phyloP scores from a whole-genome alignment of 2,113 vertebrate genomes.

The Upupa epops region DNA sequence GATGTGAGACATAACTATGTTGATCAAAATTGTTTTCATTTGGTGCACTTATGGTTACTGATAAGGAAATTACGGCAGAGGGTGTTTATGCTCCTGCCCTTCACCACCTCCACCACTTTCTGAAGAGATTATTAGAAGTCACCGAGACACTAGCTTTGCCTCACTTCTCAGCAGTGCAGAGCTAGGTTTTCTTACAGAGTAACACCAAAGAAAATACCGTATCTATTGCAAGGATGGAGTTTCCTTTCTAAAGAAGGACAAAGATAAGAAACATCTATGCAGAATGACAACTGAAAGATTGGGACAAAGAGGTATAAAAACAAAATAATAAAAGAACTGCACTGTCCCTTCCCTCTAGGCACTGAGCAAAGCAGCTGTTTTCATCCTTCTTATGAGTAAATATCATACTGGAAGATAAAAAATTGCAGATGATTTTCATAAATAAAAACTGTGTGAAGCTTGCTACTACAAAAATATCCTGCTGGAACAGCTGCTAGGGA shows the following conservation, averaged over 20 bases:
- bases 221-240: neutral
- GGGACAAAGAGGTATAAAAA: neutral
- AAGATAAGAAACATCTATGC: neutral
- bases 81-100: rapidly evolving
- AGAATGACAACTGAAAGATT: neutral
- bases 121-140: neutral
- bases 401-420: neutral
- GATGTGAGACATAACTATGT: rapidly evolving
- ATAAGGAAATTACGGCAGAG: neutral
- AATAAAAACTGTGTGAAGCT: neutral
- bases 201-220: neutral
- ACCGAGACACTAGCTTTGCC: neutral
- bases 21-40: neutral
- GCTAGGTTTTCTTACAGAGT: neutral
- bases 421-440: neutral
- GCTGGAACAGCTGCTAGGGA: neutral
- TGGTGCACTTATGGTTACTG: neutral
- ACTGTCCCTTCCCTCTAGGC: neutral
- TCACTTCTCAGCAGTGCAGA: neutral
- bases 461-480: neutral
- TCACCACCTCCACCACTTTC: neutral
- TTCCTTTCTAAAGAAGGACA: neutral
- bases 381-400: neutral
- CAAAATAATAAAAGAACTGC: neutral
- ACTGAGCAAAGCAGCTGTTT: neutral